Conservation (phyloP, 2,797 vertebrate species). For the Hydrolagus colliei region DNA sequence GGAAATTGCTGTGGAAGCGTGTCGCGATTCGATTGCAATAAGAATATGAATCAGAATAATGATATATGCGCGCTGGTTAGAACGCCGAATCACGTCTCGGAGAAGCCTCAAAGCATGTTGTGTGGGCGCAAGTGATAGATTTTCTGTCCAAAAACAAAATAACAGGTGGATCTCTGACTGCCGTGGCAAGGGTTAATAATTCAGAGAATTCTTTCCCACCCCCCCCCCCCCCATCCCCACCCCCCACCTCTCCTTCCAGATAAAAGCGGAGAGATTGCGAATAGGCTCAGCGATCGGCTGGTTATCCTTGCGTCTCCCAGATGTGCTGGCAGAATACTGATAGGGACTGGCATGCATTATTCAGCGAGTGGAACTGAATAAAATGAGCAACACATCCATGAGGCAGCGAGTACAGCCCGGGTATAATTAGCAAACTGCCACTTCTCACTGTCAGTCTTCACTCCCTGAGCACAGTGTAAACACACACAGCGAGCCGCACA, state of each 20-base stretch:
- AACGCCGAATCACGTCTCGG: too few species aligned
- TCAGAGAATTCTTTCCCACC: not conserved
- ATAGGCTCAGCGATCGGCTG: conserved; percentile 72
- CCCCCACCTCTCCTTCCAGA: not conserved
- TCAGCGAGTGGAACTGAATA: conserved; percentile 80
- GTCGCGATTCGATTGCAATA: too few species aligned
- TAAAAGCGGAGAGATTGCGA: conserved; percentile 28
- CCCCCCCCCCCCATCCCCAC: too few species aligned
- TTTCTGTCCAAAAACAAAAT: not conserved
- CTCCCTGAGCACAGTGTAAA: not conserved
- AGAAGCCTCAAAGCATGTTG: too few species aligned
- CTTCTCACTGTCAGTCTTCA: conserved; percentile 59
- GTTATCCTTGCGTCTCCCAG: conserved; percentile 69
- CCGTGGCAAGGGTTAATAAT: conserved; percentile 19
- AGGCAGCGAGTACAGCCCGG: conserved; percentile 89
- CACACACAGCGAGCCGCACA: not conserved
- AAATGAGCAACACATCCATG: conserved; percentile 90
- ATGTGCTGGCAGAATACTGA: conserved; percentile 79
- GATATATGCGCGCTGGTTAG: too few species aligned
- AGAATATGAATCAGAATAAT: too few species aligned
- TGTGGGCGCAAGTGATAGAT: too few species aligned
- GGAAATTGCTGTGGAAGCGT: too few species aligned
- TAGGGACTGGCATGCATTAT: conserved; percentile 89
- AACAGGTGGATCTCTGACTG: not conserved
- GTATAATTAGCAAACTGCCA: conserved; percentile 98